Conservation (phyloP, 2,888 invertebrate genomes). For the Philereme vetulata region DNA sequence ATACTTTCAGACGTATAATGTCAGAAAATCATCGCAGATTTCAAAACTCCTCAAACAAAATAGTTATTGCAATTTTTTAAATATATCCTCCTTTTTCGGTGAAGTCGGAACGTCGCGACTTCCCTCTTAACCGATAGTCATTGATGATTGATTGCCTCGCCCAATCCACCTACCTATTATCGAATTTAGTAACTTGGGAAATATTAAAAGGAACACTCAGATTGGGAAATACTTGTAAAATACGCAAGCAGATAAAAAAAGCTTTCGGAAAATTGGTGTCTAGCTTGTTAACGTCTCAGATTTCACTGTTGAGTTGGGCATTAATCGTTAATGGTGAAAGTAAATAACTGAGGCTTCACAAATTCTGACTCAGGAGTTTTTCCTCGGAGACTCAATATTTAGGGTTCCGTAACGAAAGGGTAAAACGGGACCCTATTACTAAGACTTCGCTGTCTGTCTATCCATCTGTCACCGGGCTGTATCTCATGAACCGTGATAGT, state of each 20-base stretch:
- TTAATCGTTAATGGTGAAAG: too few species aligned
- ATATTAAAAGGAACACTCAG: constrained; percentile 49
- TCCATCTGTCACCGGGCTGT: too few species aligned
- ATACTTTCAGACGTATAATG: neutral
- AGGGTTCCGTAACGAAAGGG: too few species aligned
- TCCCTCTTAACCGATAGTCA: constrained; percentile 52
- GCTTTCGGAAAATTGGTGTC: neutral
- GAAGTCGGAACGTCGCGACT: constrained; percentile 50
- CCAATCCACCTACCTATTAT: constrained; percentile 48
- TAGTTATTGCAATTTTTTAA: constrained; percentile 41
- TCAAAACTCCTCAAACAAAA: neutral
- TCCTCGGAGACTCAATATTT: too few species aligned
- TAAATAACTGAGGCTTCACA: too few species aligned
- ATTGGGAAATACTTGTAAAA: neutral
- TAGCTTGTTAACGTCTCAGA: too few species aligned
- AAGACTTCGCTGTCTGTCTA: too few species aligned
- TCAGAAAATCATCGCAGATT: neutral
- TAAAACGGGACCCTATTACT: too few species aligned
- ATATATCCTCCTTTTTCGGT: constrained; percentile 53
- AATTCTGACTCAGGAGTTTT: too few species aligned
- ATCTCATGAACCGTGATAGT: too few species aligned
- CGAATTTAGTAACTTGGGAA: constrained; percentile 57
- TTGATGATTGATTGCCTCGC: constrained; percentile 61
- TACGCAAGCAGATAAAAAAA: neutral
- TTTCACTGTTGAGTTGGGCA: too few species aligned